Evolutionary conservation across 2,797 vertebrate genomes (phyloP).

Genomic region (Brachyrhaphis roseni): DNA sequence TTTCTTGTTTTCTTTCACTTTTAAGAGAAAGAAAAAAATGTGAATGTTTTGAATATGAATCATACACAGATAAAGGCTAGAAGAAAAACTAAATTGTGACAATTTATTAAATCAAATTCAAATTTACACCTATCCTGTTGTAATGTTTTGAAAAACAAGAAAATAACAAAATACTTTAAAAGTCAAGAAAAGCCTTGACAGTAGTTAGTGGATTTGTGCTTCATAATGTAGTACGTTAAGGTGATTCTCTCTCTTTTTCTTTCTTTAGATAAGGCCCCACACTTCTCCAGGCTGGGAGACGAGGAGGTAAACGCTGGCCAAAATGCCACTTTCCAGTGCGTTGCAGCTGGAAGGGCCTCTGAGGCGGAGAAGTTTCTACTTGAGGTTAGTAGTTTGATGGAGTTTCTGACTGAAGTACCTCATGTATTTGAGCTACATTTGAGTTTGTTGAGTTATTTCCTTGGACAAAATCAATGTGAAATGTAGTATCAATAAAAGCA

Average conservation of each 20-base stretch:
- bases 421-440: not conserved
- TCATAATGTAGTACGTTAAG: slow-evolving; percentile 27
- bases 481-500: not conserved
- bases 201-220: slow-evolving; percentile 28
- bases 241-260: slow-evolving; percentile 39
- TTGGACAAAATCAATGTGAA: slow-evolving; percentile 1
- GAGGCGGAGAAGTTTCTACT: slow-evolving; percentile 91
- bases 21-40: not conserved
- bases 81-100: not conserved
- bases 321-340: slow-evolving; percentile 95
- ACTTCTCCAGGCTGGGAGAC: slow-evolving; percentile 94
- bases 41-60: not conserved
- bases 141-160: not conserved
- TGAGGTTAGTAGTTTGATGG: slow-evolving; percentile 85
- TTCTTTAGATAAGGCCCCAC: slow-evolving; percentile 90
- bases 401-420: slow-evolving; percentile 3
- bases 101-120: not conserved
- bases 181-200: slow-evolving; percentile 11
- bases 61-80: not conserved
- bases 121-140: not conserved
- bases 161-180: not conserved
- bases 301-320: slow-evolving; percentile 97
- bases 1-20: not conserved
- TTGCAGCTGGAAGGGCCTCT: slow-evolving; percentile 87
- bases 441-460: slow-evolving; percentile 16